phyloP scores from a whole-genome alignment of 1,140 invertebrate species.

The Sesamia nonagrioides region DNA sequence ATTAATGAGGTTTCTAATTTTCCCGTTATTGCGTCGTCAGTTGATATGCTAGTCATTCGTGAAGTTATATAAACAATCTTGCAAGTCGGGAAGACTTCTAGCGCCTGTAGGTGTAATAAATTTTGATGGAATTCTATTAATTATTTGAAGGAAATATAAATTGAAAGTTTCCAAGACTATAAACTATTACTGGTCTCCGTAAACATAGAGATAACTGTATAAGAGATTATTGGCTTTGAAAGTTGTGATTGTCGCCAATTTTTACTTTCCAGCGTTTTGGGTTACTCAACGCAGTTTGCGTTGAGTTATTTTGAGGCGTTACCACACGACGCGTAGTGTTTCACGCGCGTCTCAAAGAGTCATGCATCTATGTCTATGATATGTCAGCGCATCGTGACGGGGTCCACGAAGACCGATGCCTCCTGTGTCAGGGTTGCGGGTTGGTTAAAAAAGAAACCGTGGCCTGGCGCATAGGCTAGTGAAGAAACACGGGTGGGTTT shows the following conservation, averaged over 20 bases:
- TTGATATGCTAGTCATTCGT: background rate
- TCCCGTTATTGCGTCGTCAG: background rate
- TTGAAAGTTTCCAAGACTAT: background rate
- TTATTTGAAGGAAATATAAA: slow-evolving; percentile 32
- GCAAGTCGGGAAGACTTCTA: background rate
- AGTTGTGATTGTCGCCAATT: background rate
- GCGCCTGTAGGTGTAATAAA: slow-evolving; percentile 10
- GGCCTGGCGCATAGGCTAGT: too few relatives aligned
- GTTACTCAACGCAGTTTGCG: too few relatives aligned
- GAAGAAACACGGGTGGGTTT: too few relatives aligned
- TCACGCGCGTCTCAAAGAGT: too few relatives aligned
- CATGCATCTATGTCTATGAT: too few relatives aligned
- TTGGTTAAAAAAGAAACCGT: too few relatives aligned
- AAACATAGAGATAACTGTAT: background rate
- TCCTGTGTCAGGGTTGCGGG: too few relatives aligned
- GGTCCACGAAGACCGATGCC: too few relatives aligned
- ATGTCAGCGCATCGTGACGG: too few relatives aligned
- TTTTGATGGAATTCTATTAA: slow-evolving; percentile 27
- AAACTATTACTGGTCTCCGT: background rate
- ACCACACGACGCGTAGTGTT: too few relatives aligned
- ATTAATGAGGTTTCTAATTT: background rate
- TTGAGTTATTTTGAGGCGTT: too few relatives aligned
- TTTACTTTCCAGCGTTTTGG: too few relatives aligned
- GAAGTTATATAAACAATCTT: slow-evolving; percentile 10
- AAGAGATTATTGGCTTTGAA: background rate